Evolutionary conservation across 2,888 invertebrate genomes (phyloP), one percentile per base, ranked within the genome.

Genomic region (Pinctada fucata): DNA sequence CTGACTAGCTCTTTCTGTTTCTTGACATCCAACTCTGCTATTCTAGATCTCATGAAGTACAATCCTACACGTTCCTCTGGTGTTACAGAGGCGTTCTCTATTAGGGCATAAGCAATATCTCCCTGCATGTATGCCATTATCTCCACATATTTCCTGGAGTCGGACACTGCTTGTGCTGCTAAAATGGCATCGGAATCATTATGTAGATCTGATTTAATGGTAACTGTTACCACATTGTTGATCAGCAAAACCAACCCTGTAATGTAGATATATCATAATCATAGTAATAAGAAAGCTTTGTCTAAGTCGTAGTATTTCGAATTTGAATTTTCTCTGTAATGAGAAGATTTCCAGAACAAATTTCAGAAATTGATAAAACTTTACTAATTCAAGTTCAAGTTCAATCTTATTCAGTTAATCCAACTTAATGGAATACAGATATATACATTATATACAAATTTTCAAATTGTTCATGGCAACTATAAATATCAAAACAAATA

Each of bases 21-120:
- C 52, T 78, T 50, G 2, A 78, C 51, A 5, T 72, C 64, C 48
- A 71, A 65, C 51, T 78, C 74, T 10, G 71, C 6, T 48, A 80
- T 80, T 49, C 80, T 77, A 13, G 80, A 74, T 47, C 76, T 75
- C 72, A 80, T 67, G 16, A 63, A 68, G 63, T 75, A 80, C 13
- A 80, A 67, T 2, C 80, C 80, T 6, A 45, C 50, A n/a, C 75
- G 64, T 63, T 80, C 80, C 45, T 80, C 80, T 45, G 80, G 77
- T 31, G 80, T 80, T 13, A 80, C 3, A 48, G 69, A 63, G 48
- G 72, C 49, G 3, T 50, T 68, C 50, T 78, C 80, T 16, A 70
- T 64, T 13, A 78, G 51, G 10, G 51, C 67, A 58, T 80, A 80
- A 1, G 77, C 77, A 5, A 49, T 50, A 65, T 80, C 77, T 3